Evolutionary conservation across 2,797 vertebrate genomes (phyloP).

Genomic region (Lutjanus argentimaculatus): DNA sequence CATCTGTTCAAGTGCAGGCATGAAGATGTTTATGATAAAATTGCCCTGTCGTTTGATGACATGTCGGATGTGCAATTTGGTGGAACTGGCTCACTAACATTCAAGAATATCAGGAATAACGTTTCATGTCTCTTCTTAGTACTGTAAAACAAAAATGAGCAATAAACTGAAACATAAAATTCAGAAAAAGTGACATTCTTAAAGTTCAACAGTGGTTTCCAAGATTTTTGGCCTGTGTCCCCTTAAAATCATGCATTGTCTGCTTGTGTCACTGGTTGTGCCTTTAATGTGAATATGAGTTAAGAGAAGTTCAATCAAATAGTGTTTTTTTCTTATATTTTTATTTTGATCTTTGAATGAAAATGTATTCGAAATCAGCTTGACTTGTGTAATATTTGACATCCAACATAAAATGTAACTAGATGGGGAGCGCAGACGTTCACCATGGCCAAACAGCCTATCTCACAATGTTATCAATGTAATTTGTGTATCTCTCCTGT

Average conservation of each 20-base stretch:
- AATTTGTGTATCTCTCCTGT: too few relatives aligned
- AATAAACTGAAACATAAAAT: background rate
- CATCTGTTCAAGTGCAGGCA: slow-evolving; percentile 59
- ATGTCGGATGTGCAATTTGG: background rate
- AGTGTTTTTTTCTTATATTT: too few relatives aligned
- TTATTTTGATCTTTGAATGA: background rate
- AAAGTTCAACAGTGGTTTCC: too few relatives aligned
- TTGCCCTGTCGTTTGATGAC: slow-evolving; percentile 31
- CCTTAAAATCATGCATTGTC: background rate
- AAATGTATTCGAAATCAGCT: background rate
- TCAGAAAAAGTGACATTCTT: too few relatives aligned
- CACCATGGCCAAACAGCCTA: too few relatives aligned
- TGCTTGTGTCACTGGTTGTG: too few relatives aligned
- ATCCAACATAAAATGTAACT: background rate
- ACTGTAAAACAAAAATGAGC: background rate
- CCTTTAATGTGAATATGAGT: background rate
- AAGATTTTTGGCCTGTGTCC: background rate
- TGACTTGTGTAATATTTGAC: background rate
- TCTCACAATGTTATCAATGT: too few relatives aligned
- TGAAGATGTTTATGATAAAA: slow-evolving; percentile 38
- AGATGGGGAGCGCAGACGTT: too few relatives aligned
- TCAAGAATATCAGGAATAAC: background rate
- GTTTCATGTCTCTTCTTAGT: background rate
- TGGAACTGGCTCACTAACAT: background rate
- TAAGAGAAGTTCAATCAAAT: too few relatives aligned